Conservation (phyloP, 2,888 invertebrate species). For the Hypomecis punctinalis region DNA sequence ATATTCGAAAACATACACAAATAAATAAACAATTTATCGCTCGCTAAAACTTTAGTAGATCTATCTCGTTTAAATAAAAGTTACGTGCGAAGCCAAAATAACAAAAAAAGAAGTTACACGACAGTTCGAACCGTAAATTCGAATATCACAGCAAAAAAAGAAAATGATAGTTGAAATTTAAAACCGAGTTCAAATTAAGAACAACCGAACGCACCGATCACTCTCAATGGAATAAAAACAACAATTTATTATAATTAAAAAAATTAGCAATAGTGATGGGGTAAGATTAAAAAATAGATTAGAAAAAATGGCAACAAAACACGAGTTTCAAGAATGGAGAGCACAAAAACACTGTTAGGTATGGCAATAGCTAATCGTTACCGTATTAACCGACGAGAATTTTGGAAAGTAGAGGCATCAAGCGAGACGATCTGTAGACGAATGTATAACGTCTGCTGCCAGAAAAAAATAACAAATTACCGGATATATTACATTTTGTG, state of each 20-base stretch:
- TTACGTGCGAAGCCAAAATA: slow-evolving; percentile 1
- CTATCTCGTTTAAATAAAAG: not conserved
- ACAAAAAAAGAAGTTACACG: slow-evolving; percentile 2
- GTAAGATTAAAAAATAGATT: not conserved
- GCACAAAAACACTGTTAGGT: slow-evolving; percentile 58
- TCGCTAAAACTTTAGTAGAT: not conserved
- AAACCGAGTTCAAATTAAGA: too few relatives aligned
- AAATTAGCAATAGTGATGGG: slow-evolving; percentile 2
- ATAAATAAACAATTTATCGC: not conserved
- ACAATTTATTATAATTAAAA: not conserved
- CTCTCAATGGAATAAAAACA: too few relatives aligned
- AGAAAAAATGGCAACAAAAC: slow-evolving; percentile 9
- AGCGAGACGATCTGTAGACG: slow-evolving; percentile 72
- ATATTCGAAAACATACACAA: not conserved
- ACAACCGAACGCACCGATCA: too few relatives aligned
- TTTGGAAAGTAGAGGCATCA: slow-evolving; percentile 77
- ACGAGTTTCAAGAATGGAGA: slow-evolving; percentile 26
- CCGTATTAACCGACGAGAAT: slow-evolving; percentile 64
- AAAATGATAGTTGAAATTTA: too few relatives aligned
- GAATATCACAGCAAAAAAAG: too few relatives aligned
- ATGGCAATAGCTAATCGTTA: slow-evolving; percentile 50
- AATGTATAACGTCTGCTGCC: slow-evolving; percentile 32
- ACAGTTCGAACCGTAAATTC: too few relatives aligned
- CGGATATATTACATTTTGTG: slow-evolving; percentile 22
- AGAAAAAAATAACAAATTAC: slow-evolving; percentile 27